Base-by-base conservation (phyloP, 1,140 invertebrate species). In the Drosophila suzukii region DNA sequence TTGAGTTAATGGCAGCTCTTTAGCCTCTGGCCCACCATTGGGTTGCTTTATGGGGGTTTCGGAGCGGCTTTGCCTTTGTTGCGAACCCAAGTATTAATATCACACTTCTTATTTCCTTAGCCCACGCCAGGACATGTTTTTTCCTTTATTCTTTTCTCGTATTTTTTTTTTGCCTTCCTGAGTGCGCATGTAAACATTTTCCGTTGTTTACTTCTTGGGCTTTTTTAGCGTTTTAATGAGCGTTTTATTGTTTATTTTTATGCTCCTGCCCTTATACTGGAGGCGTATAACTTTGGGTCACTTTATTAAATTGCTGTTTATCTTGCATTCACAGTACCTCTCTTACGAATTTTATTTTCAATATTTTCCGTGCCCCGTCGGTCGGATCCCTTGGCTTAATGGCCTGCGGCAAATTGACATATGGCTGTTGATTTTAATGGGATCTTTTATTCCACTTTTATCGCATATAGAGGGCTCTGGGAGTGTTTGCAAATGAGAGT, bases 251-350 rank as follows among this genome's bases (percentile, higher is more conserved):
- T 82, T 88, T 75, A 68, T 82, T 78, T 82, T 86, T 73, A 76
- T 78, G 68, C 80, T 75, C 62, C 34, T 13, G 59, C 61, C 59
- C 12, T 50, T 20, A 38, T 41, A 36, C 68, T 47, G 61, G 63
- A 6, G 44, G 47, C 46, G 38, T 70, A 73, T 81, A 81, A 81
- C 73, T 80, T 77, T 65, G 66, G 73, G 63, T 65, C 82, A 71
- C 75, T 71, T 81, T 85, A 86, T 78, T 86, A 81, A 78, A 86
- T 67, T 78, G 66, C 56, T 86, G 83, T 86, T 88, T 86, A 68
- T 86, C 73, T 61, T 85, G 57, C 50, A 24, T 38, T 50, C 46
- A 17, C 68, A 44, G 38, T 57, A 6, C 36, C 15, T 50, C 36
- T 67, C 56, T 70, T 71, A 41, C 36, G 15, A 41, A 41, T 38